Conservation (phyloP, 2,888 invertebrate genomes). For the Aproaerema taeniolella region DNA sequence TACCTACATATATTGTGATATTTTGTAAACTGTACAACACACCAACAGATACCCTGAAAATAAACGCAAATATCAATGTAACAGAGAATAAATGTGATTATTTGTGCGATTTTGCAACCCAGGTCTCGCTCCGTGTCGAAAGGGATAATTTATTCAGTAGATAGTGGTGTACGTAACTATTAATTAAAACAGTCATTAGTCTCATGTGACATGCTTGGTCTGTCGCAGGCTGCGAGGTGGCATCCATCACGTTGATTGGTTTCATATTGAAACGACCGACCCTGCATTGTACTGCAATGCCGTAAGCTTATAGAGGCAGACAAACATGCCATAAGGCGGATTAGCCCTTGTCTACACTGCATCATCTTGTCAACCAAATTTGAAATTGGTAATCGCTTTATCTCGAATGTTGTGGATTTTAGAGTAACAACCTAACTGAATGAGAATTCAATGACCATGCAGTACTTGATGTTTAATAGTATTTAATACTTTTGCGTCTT, state of each 20-base stretch:
- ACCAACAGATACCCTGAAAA: too few species aligned
- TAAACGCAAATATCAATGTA: too few species aligned
- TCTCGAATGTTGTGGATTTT: slow-evolving; percentile 3
- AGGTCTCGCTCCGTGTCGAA: slow-evolving; percentile 6
- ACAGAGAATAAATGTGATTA: too few species aligned
- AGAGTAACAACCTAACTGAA: too few species aligned
- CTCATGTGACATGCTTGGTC: slow-evolving; percentile 39
- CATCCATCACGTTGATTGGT: slow-evolving; percentile 60
- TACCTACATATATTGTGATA: too few species aligned
- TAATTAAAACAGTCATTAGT: slow-evolving; percentile 55
- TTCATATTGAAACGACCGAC: slow-evolving; percentile 50
- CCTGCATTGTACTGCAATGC: slow-evolving; percentile 34
- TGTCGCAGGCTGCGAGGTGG: slow-evolving; percentile 29
- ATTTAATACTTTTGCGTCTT: too few species aligned
- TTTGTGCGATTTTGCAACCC: background rate
- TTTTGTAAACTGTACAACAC: too few species aligned
- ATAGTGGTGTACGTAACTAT: slow-evolving; percentile 32
- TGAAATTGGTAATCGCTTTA: slow-evolving; percentile 1
- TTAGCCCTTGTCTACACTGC: slow-evolving; percentile 15
- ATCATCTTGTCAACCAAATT: slow-evolving; percentile 1
- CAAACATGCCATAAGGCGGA: slow-evolving; percentile 35
- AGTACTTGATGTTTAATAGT: too few species aligned
- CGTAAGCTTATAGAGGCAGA: slow-evolving; percentile 32
- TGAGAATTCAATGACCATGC: too few species aligned
- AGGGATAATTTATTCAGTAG: slow-evolving; percentile 32